These are phyloP conservation scores for Gymnogyps californianus DNA, from an alignment of 2,113 vertebrate genomes.

Conservation along the genomic window DNA sequence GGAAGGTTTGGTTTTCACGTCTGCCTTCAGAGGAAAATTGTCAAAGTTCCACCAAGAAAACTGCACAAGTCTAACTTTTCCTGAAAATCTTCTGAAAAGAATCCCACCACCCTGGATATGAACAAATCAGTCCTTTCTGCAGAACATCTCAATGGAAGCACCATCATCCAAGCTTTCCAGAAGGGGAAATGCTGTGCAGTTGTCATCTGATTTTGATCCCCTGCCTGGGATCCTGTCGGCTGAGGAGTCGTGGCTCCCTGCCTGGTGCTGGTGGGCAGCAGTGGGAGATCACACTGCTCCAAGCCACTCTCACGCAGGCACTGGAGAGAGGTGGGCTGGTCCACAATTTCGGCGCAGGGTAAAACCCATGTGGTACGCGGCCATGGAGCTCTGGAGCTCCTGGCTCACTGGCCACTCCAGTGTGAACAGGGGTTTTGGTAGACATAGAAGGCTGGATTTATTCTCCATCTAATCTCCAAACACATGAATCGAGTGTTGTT, in stretches of 20 bases:
- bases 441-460: not conserved
- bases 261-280: not conserved
- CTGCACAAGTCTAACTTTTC: not conserved
- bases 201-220: not conserved
- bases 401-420: not conserved
- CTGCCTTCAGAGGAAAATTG: not conserved
- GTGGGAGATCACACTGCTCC: not conserved
- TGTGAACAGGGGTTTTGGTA: not conserved
- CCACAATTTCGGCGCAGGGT: fast-evolving
- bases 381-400: not conserved
- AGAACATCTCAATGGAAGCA: not conserved
- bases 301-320: not conserved
- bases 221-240: not conserved
- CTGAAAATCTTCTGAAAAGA: not conserved
- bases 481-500: not conserved
- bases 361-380: not conserved
- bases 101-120: not conserved
- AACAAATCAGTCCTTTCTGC: not conserved
- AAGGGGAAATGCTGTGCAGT: not conserved
- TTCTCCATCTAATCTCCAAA: not conserved
- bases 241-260: not conserved
- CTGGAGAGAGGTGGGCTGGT: not conserved
- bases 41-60: not conserved
- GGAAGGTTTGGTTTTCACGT: not conserved
- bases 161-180: not conserved